Evolutionary conservation across 2,113 vertebrate species (phyloP), one percentile per base, ranked within the genome.

Genomic region (Tretioscincus oriximinensis): DNA sequence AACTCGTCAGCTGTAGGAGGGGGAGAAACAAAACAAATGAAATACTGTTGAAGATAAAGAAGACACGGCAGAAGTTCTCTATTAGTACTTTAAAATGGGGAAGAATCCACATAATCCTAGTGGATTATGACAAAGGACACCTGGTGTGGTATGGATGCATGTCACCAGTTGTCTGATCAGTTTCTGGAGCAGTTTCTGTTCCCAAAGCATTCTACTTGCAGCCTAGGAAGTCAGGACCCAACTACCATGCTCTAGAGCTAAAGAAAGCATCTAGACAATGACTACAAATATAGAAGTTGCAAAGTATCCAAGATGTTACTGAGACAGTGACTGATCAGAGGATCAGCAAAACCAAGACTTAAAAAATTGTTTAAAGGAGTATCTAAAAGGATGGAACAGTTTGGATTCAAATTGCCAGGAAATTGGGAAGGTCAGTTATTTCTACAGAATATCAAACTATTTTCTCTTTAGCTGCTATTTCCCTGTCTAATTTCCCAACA

Each of bases 1-100:
- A 71, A 6, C 85, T 78, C 58, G 1, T 9, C 78, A 77, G 14
- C 93, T 93, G 69, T 70, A 64, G 78, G 45, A 54, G 73, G 85
- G 73, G 85, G 35, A 5, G 35, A 5, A 41, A 41, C 35, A 93
- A 84, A 60, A 28, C 76, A 61, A 31, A 26, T 61, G 82, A 73
- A 80, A 83, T 83, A 58, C 54, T 18, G 9, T 6, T 18, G 77
- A 41, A 2, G 5, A 61, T 35, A 11, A 35, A 51, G 9, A 74
- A 58, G 21, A 45, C 11, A 20, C 29, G 7, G 28, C 20, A 2
- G 65, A 68, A n/a, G 31, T 28, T 72, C n/a, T 20, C 12, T 18
- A 28, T 2, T n/a, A 20, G 65, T 51, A 51, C 4, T 51, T 51
- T 51, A 51, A 14, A 51, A 14, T 51, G 9, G 49, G 49, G 12